These are phyloP conservation scores for Aurelia aurita DNA, from an alignment of 30 jellyfish, hydroid and myxozoan genomes.

Conservation along the genomic window DNA sequence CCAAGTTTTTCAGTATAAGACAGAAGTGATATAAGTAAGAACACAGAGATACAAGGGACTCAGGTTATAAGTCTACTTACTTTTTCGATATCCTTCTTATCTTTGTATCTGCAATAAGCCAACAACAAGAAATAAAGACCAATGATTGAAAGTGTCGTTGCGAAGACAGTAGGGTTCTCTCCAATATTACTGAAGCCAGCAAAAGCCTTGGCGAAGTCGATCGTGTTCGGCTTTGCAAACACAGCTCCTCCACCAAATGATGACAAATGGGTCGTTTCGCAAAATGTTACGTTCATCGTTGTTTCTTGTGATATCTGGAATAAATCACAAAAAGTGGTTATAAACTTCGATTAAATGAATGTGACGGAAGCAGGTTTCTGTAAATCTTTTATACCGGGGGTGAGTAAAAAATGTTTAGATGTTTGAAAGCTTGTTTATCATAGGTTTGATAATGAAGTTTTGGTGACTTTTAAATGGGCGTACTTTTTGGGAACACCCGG, in stretches of 20 bases:
- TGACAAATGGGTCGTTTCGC: conserved; percentile 87
- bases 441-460: too few relatives aligned
- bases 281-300: conserved; percentile 64
- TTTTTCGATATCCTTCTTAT: conserved; percentile 77
- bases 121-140: conserved; percentile 72
- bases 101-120: conserved; percentile 85
- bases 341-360: too few relatives aligned
- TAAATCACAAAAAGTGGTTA: too few relatives aligned
- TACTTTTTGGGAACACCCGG: too few relatives aligned
- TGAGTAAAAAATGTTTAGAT: too few relatives aligned
- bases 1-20: too few relatives aligned
- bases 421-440: too few relatives aligned
- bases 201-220: conserved; percentile 83
- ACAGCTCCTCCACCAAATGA: conserved; percentile 97
- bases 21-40: too few relatives aligned
- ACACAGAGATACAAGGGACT: too few relatives aligned
- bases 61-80: conserved; percentile 10
- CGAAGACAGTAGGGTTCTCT: conserved; percentile 89
- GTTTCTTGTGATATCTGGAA: conserved; percentile 54
- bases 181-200: conserved; percentile 90
- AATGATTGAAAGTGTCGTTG: conserved; percentile 75
- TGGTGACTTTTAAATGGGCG: too few relatives aligned
- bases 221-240: conserved; percentile 84
- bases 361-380: too few relatives aligned
- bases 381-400: too few relatives aligned